Base-by-base conservation (phyloP, 2,113 vertebrate species). In the Peucedramus taeniatus region DNA sequence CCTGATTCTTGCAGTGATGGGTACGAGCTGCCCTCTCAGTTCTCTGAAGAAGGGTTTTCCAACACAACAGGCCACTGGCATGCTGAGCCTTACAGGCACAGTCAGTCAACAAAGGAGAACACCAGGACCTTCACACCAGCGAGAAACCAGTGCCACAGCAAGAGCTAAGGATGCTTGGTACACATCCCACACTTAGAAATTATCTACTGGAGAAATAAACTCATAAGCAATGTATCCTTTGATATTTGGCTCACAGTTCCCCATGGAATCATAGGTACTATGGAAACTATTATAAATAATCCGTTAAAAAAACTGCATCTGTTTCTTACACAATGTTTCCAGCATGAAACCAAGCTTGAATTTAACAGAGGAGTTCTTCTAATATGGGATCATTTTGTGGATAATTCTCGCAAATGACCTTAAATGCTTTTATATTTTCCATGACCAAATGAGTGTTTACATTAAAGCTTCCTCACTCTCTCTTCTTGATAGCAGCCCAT, bases 281-380 rank as follows among this genome's bases (percentile, higher is more conserved):
- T 80, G 81, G 81, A 91, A 96, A 91, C 49, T 65, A 65, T 53
- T 68, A 94, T 28, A 72, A 80, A 93, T 76, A 88, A 93, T 91
- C 66, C 59, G 70, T 50, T 69, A 19, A 5, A 65, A 91, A 89
- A 87, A 68, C 8, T 57, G 23, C 42, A 83, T 94, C 83, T 87
- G 57, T 65, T 91, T 54, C 74, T 93, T 72, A 66, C 2, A 3
- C 84, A 85, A 21, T 79, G 33, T 90, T 94, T 93, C 63, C 63
- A 95, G 49, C 42, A 47, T 15, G 33, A 82, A 93, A 89, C 13
- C 50, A 83, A 85, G 51, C 20, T 56, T 83, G 53, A 90, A 64
- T 20, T 72, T 76, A 90, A 83, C 54, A 92, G 49, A 86, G 37
- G 47, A 42, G 6, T 68, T 64, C 24, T 94, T 86, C 80, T 51